A percentile compares a stretch with the other conserved stretches of the same genome.
Evolutionary conservation across 2,888 invertebrate genomes (phyloP).

Genomic region (Adineta ricciae): DNA sequence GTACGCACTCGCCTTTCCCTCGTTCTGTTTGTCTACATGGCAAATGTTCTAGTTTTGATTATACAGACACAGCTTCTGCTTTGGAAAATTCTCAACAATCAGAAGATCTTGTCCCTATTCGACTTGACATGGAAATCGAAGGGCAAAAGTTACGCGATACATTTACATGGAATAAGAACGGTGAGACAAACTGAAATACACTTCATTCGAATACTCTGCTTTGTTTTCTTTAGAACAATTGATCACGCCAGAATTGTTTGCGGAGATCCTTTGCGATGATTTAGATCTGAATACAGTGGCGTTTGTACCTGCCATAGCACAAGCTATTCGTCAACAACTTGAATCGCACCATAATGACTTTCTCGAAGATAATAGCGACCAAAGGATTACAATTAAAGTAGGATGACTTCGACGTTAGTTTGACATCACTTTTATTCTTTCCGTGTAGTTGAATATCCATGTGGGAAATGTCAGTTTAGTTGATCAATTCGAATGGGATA

Average conservation of each 20-base stretch:
- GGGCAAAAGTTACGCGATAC: slow-evolving; percentile 94
- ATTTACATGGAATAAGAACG: slow-evolving; percentile 96
- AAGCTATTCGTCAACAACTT: slow-evolving; percentile 85
- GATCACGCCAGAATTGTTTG: slow-evolving; percentile 94
- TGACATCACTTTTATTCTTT: not conserved
- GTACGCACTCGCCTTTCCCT: slow-evolving; percentile 44
- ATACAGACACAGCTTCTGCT: slow-evolving; percentile 80
- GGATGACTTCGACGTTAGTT: too few species aligned
- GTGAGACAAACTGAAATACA: not conserved
- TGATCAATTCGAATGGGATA: slow-evolving; percentile 99
- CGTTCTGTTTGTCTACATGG: not conserved
- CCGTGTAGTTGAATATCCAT: slow-evolving; percentile 72
- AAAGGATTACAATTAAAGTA: slow-evolving; percentile 31
- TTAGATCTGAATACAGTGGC: slow-evolving; percentile 84
- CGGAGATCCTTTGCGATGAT: slow-evolving; percentile 94
- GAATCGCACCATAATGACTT: slow-evolving; percentile 77
- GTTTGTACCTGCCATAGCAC: slow-evolving; percentile 91
- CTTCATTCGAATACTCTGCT: not conserved
- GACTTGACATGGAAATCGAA: slow-evolving; percentile 96
- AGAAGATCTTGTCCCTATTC: slow-evolving; percentile 85
- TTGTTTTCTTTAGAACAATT: slow-evolving; percentile 59
- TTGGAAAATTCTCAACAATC: slow-evolving; percentile 80
- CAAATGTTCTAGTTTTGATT: slow-evolving; percentile 64
- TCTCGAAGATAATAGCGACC: slow-evolving; percentile 65
- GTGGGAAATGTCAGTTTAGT: slow-evolving; percentile 96